A percentile compares a stretch with the other conserved stretches of the same genome.
Conservation (phyloP, 2,113 vertebrate genomes). For the Python bivittatus region DNA sequence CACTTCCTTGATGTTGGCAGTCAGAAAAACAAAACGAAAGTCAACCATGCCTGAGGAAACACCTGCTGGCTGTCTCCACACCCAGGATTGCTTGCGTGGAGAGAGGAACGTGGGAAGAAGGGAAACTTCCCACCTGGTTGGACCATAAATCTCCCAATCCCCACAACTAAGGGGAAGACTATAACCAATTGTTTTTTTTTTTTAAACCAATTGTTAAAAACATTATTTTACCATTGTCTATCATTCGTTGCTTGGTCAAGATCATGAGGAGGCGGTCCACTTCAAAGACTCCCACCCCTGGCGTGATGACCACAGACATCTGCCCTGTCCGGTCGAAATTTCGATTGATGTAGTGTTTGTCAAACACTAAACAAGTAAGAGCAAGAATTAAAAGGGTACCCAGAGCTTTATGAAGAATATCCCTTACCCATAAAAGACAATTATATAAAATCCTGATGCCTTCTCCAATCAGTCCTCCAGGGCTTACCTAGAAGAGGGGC, state of each 20-base stretch:
- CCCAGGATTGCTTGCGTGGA: background rate
- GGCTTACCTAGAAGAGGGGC: background rate
- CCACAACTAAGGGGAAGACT: background rate
- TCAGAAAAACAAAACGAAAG: background rate
- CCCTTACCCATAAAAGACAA: background rate
- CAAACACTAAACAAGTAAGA: constrained; percentile 81
- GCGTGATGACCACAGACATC: constrained; percentile 98
- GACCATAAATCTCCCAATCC: background rate
- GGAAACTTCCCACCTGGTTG: background rate
- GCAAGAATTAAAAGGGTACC: background rate
- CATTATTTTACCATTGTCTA: constrained; percentile 87
- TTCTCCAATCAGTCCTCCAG: background rate
- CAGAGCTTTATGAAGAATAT: background rate
- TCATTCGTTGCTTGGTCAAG: constrained; percentile 98
- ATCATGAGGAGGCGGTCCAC: constrained; percentile 98
- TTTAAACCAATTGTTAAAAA: background rate
- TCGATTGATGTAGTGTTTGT: constrained; percentile 98
- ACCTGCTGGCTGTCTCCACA: background rate
- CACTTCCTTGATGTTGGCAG: background rate
- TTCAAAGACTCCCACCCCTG: constrained; percentile 94
- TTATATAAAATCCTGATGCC: background rate
- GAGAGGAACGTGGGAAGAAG: background rate
- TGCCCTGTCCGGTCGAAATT: constrained; percentile 98
- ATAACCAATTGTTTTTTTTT: background rate
- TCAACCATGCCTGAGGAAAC: too few species aligned